Evolutionary conservation across 2,888 invertebrate genomes (phyloP).

Genomic region (Leptothorax acervorum): DNA sequence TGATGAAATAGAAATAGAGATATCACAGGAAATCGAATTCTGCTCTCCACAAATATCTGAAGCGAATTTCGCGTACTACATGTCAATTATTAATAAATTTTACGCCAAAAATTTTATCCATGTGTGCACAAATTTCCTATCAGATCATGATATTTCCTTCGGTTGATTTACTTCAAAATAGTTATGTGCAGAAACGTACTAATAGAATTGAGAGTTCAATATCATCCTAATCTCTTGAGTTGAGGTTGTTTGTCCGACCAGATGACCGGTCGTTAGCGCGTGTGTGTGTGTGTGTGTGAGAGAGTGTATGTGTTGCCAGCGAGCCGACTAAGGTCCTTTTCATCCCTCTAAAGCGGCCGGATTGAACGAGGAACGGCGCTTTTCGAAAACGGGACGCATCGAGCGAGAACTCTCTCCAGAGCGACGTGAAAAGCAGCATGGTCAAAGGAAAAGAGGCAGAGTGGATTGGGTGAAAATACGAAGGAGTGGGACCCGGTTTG

Average conservation of each 20-base stretch:
- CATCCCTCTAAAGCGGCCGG: constrained; percentile 32
- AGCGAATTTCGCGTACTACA: not conserved
- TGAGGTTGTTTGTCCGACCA: constrained; percentile 3
- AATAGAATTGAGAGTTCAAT: constrained; percentile 7
- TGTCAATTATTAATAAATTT: constrained; percentile 1
- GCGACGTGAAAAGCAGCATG: constrained; percentile 36
- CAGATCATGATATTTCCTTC: not conserved
- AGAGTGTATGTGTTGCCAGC: not conserved
- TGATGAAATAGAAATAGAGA: not conserved
- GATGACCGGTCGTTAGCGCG: constrained; percentile 32
- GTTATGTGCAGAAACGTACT: not conserved
- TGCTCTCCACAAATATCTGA: not conserved
- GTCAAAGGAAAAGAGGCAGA: constrained; percentile 51
- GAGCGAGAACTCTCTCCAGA: constrained; percentile 36
- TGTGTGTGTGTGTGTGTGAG: not conserved
- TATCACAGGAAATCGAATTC: not conserved
- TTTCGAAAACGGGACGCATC: constrained; percentile 43
- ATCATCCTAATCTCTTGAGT: constrained; percentile 25
- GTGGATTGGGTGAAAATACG: constrained; percentile 46
- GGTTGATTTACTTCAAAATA: not conserved
- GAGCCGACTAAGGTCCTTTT: constrained; percentile 32
- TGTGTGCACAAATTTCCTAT: not conserved
- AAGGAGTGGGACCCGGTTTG: constrained; percentile 17
- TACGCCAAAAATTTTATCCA: not conserved
- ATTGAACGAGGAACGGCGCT: constrained; percentile 43